Conservation (phyloP, 2,888 invertebrate species). For the Megaustenia siamemsis region DNA sequence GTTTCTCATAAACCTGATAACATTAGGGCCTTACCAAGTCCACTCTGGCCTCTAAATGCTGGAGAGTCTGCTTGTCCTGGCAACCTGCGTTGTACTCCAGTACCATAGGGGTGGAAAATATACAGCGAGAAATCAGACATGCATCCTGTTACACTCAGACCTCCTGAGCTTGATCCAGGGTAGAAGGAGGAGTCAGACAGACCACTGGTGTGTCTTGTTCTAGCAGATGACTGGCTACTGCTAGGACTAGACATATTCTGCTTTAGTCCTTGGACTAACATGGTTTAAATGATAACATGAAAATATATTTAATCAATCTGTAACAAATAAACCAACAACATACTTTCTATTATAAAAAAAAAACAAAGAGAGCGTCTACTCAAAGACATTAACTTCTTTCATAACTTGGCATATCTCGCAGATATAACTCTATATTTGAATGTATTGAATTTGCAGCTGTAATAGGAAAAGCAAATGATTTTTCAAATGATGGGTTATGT, state of each 20-base stretch:
- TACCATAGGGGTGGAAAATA: conserved; percentile 98
- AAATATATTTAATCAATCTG: background rate
- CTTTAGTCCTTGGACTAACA: conserved; percentile 18
- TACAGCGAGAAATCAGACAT: conserved; percentile 98
- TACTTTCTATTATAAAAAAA: too few relatives aligned
- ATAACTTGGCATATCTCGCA: too few relatives aligned
- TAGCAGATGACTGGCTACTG: conserved; percentile 28
- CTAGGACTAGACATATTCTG: conserved; percentile 3
- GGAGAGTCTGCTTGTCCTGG: conserved; percentile 41
- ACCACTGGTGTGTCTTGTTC: conserved; percentile 66
- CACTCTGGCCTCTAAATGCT: conserved; percentile 38
- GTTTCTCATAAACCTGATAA: background rate
- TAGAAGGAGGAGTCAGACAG: conserved; percentile 58
- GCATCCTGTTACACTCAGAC: conserved; percentile 95
- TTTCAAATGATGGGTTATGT: too few relatives aligned
- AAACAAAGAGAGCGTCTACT: too few relatives aligned
- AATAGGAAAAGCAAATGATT: too few relatives aligned
- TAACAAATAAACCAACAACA: too few relatives aligned
- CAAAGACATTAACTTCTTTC: too few relatives aligned
- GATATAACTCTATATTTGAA: too few relatives aligned
- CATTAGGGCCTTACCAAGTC: conserved; percentile 35
- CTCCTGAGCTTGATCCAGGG: conserved; percentile 82
- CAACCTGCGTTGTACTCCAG: conserved; percentile 80
- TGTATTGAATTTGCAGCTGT: too few relatives aligned
- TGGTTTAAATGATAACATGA: background rate